Base-by-base conservation (phyloP, 1,140 invertebrate genomes). In the Dendrolimus punctatus region DNA sequence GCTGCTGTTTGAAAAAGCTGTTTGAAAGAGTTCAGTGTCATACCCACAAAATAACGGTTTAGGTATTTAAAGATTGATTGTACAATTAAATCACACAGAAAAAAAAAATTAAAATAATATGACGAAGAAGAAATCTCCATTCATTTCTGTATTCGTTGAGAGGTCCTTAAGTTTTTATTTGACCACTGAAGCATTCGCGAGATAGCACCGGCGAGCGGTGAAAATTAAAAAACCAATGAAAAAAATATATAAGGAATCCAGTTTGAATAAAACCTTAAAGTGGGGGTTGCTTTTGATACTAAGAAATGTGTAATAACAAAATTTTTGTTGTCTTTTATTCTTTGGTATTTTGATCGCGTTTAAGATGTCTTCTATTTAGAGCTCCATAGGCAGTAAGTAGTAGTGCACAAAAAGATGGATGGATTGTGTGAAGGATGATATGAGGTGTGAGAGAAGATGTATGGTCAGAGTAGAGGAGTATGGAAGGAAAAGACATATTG, bases 171-270 rank as follows among this genome's bases (percentile, higher is more conserved):
- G 83, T 86, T 86, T 86, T 84, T 86, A 84, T 86, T 86, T 84
- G 83, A 84, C 83, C 83, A 83, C 80, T 86, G 83, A 86, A 86
- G 83, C 83, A 82, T 86, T 84, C 79, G 69, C 70, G 67, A 84
- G 82, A 85, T 85, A 85, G 78, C 81, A 74, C 71, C 72, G 80
- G 63, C 64, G 66, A 68, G 76, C 68, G 71, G 68, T 75, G 77
- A 78, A 83, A 85, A 84, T 84, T 84, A 80, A 84, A 84, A 83
- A 85, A 83, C 76, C 71, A 55, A 60, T 56, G 39, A 68, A 72
- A 72, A 73, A 76, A 76, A 63, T 51, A 66, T 56, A 48, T 55
- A 64, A 68, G 69, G 71, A 77, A 75, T 58, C 47, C 64, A 58
- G 64, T 66, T 74, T 23, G 42, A 60, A 65, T 64, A 67, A 65